Evolutionary conservation across 2,888 invertebrate genomes (phyloP), one percentile per base, ranked within the genome.

Genomic region (Hirudinaria manillensis): DNA sequence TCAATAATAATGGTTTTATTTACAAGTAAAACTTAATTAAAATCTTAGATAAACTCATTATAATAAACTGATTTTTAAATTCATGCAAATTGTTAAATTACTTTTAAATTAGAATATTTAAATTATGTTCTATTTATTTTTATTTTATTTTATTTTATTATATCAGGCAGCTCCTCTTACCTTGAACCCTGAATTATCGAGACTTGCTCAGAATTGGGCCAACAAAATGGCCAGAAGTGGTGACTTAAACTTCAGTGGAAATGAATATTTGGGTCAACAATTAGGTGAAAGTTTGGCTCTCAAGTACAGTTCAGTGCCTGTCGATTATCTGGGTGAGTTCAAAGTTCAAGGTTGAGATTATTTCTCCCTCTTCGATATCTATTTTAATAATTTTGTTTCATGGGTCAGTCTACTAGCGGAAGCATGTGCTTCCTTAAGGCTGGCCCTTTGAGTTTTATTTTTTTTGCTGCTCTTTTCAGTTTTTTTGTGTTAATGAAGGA

Each of bases 181-280:
- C 36, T 81, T 81, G 75, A 80, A 80, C 77, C 76, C 80, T 56
- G 85, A 86, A 66, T 80, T 87, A 66, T 80, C 81, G 27, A 81
- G 81, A 36, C 80, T 82, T 75, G 86, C 87, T 21, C 93, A 93
- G 86, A 90, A 91, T 61, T 93, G 93, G 93, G 93, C 93, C 6
- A 93, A 93, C 85, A 90, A 92, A 82, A 86, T 93, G 81, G 93
- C 92, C 19, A 91, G 91, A 83, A 91, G 90, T 3, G 91, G 92
- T 83, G 89, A 89, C 81, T 91, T 93, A 86, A 91, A 92, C 85
- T 84, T 86, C 77, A 88, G 91, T 79, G 90, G 90, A 83, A 91
- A 91, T 84, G 89, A 89, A 72, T 90, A 90, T 81, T 90, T 92
- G 45, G 93, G 92, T 0, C 91, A 92, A 84, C 76, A 80, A 34